phyloP scores from a whole-genome alignment of 2,888 invertebrate species.

The Mechanitis messenoides region DNA sequence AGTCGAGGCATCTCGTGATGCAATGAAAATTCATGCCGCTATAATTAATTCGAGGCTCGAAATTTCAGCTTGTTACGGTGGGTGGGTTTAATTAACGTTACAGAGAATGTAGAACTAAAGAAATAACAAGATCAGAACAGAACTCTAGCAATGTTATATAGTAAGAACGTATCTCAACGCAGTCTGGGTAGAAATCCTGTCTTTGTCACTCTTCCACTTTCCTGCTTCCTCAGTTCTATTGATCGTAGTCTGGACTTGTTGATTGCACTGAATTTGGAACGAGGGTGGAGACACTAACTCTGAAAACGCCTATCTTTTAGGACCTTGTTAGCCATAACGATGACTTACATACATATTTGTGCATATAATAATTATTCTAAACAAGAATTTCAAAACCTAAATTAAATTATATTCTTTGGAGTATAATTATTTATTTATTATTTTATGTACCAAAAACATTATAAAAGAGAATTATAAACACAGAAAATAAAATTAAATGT shows the following conservation, averaged over 20 bases:
- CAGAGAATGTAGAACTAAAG: constrained; percentile 18
- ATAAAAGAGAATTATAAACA: too few species aligned
- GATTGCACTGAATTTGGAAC: constrained; percentile 51
- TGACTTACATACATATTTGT: neutral
- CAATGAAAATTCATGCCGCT: constrained; percentile 22
- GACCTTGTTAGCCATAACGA: neutral
- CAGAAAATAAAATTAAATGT: too few species aligned
- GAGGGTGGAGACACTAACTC: constrained; percentile 48
- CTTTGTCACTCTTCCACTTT: constrained; percentile 42
- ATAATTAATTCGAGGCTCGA: constrained; percentile 21
- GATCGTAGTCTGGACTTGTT: constrained; percentile 75
- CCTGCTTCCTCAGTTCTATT: constrained; percentile 60
- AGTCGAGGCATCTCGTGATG: constrained; percentile 16
- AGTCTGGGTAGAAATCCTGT: constrained; percentile 23
- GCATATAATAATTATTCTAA: neutral
- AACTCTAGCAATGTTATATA: constrained; percentile 22
- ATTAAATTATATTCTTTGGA: too few species aligned
- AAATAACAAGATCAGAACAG: constrained; percentile 12
- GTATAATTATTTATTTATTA: too few species aligned
- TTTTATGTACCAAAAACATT: too few species aligned
- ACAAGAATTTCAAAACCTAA: too few species aligned
- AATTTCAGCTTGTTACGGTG: constrained; percentile 20
- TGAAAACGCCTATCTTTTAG: neutral
- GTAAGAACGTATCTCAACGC: constrained; percentile 30
- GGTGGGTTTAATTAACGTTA: constrained; percentile 16